Base-by-base conservation (phyloP, 2,113 vertebrate species). In the Petromus typicus region DNA sequence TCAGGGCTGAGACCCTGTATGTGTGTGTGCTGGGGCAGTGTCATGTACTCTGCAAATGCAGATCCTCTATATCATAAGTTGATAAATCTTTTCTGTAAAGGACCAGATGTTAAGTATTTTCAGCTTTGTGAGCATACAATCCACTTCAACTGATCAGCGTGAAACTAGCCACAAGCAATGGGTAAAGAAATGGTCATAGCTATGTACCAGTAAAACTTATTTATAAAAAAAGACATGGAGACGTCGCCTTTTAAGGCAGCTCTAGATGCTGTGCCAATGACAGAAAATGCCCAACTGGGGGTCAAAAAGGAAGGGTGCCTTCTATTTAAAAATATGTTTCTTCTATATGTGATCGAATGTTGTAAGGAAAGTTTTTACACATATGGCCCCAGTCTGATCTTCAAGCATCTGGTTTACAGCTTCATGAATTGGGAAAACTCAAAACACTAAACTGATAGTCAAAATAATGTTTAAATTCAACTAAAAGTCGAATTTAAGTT, bases 261-360 rank as follows among this genome's bases (percentile, higher is more conserved):
- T n/a, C n/a, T n/a, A n/a, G n/a, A n/a, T n/a, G n/a, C 91, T 66
- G 37, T 3, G 6, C 43, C 80, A 71, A 43, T 20, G 45, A 56
- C 73, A 69, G 66, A 61, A 90, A 93, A 78, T 61, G 61, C 37
- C 37, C 48, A 45, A 48, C 20, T 89, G 64, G 78, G 40, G 23
- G 45, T 78, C 84, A 91, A 94, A n/a, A 97, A 93, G 37, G 20
- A 56, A 95, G 85, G 56, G 5, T 12, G 79, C 22, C 32, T 93
- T 92, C 83, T 90, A 40, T 93, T 37, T 66, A 76, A 80, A 87
- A 89, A 66, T 14, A 81, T 5, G 16, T 59, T 81, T 64, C 34
- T 94, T 91, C 20, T 9, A 37, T 64, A 45, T 69, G 51, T 54
- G 83, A 94, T 45, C 40, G 76, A 7, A 66, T 90, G 1, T 71